These are phyloP conservation scores for Procavia capensis DNA, from an alignment of 2,113 vertebrate species.

Conservation along the genomic window DNA sequence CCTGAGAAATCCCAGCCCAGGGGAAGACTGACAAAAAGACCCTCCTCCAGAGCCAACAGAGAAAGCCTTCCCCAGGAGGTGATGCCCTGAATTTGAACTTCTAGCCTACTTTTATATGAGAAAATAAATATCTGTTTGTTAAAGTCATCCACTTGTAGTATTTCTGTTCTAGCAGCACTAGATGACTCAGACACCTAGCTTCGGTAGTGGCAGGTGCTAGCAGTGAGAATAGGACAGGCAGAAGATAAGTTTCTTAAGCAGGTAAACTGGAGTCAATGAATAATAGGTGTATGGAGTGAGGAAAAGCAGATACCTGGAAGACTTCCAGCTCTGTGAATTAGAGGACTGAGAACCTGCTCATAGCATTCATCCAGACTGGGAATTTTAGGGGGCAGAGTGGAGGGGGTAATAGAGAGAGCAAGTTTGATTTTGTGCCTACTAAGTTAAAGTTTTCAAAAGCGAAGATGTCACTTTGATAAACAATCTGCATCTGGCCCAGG, in stretches of 20 bases:
- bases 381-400: accelerated
- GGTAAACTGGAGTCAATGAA: neutral
- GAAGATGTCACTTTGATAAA: neutral
- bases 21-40: too few relatives aligned
- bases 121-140: too few relatives aligned
- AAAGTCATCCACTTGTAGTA: too few relatives aligned
- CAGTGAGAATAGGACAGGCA: neutral
- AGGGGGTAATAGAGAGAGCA: neutral
- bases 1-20: too few relatives aligned
- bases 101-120: too few relatives aligned
- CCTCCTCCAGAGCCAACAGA: too few relatives aligned
- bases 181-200: too few relatives aligned
- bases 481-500: neutral
- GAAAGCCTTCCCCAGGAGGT: too few relatives aligned
- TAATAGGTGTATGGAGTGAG: neutral
- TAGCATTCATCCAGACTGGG: neutral
- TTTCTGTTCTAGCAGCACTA: too few relatives aligned
- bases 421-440: neutral
- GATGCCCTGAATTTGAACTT: too few relatives aligned
- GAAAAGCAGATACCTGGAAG: too few relatives aligned
- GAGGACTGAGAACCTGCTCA: neutral
- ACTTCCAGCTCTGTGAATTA: too few relatives aligned
- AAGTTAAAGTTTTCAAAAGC: neutral
- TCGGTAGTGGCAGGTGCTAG: neutral
- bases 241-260: neutral